Evolutionary conservation across 2,113 vertebrate genomes (phyloP).

Genomic region (Pollachius pollachius): DNA sequence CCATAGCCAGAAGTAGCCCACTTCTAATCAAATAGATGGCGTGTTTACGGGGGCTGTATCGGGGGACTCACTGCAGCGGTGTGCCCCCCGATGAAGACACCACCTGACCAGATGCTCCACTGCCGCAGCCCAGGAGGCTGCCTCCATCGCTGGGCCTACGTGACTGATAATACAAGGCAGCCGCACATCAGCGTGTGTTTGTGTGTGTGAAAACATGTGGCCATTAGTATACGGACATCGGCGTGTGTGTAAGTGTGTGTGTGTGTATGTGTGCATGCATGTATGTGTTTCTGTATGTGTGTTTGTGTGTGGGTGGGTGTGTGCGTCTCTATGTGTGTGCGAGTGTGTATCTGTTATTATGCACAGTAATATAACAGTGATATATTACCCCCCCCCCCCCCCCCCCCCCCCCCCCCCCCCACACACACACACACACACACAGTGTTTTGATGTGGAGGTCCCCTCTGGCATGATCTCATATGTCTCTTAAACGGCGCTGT

Average conservation of each 20-base stretch:
- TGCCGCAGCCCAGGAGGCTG: too few species aligned
- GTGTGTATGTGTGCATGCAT: background rate
- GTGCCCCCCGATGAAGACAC: too few species aligned
- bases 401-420: too few species aligned
- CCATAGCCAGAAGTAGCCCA: background rate
- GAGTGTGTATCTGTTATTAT: background rate
- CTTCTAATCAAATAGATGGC: too few species aligned
- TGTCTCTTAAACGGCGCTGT: conserved; percentile 24
- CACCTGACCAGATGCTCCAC: too few species aligned
- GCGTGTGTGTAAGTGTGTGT: background rate
- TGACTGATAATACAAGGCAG: background rate
- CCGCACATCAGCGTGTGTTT: background rate
- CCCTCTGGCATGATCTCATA: conserved; percentile 14
- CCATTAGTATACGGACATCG: background rate
- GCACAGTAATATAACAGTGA: too few species aligned
- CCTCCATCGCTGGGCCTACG: too few species aligned
- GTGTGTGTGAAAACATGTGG: background rate
- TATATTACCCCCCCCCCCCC: too few species aligned
- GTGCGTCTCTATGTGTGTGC: background rate
- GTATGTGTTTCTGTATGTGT: background rate
- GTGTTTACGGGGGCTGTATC: too few species aligned
- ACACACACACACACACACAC: conserved; percentile 2
- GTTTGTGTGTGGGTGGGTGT: background rate
- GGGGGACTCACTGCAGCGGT: too few species aligned
- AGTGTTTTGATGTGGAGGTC: conserved; percentile 24